Evolutionary conservation across 2,797 vertebrate species (phyloP).

Genomic region (Onychomys torridus): DNA sequence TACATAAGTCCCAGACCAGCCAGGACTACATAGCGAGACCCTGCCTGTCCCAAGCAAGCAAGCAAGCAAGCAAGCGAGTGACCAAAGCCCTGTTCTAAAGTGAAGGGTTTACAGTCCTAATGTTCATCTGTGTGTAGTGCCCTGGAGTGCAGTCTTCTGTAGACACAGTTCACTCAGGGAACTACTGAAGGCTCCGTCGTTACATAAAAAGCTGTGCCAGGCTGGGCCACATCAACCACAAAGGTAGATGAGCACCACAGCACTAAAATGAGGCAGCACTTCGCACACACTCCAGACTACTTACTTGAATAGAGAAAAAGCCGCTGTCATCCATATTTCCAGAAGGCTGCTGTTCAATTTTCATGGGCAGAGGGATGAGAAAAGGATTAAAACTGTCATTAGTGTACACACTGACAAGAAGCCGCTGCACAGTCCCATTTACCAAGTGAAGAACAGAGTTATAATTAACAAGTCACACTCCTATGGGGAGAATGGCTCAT

Average conservation of each 20-base stretch:
- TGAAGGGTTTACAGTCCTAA: neutral
- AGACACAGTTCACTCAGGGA: slow-evolving; percentile 1
- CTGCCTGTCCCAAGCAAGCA: neutral
- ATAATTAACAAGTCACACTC: slow-evolving; percentile 64
- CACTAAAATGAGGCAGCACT: neutral
- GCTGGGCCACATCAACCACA: neutral
- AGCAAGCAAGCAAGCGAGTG: neutral
- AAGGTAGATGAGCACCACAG: neutral
- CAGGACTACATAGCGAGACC: neutral
- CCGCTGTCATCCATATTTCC: slow-evolving; percentile 99
- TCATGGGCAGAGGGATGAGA: neutral
- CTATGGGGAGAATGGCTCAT: neutral
- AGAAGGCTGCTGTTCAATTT: slow-evolving; percentile 95
- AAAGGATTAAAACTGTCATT: slow-evolving; percentile 66
- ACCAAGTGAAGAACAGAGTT: slow-evolving; percentile 12
- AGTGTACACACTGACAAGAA: slow-evolving; percentile 49
- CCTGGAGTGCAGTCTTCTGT: neutral
- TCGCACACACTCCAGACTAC: slow-evolving; percentile 68
- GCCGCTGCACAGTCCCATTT: neutral
- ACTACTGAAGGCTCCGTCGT: neutral
- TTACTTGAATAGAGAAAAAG: slow-evolving; percentile 99
- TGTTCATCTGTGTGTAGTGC: neutral
- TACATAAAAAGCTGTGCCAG: slow-evolving; percentile 31
- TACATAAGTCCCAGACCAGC: neutral
- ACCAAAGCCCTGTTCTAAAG: slow-evolving; percentile 24